Evolutionary conservation across 1,140 invertebrate genomes (phyloP), one percentile per base, ranked within the genome.

Genomic region (Zaprionus taronus): DNA sequence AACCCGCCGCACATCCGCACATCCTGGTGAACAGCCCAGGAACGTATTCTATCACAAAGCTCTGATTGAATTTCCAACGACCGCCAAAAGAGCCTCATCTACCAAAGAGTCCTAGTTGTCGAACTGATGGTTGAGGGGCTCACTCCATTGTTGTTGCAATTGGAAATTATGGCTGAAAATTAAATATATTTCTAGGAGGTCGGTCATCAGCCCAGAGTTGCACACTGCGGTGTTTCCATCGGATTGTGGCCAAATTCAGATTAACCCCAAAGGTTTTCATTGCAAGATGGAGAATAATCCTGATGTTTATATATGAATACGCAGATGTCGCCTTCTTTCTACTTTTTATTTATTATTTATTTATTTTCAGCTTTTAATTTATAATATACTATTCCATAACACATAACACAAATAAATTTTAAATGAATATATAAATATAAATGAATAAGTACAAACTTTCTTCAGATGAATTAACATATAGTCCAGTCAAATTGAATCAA

Each of bases 161-260:
- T 53, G 14, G 68, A 84, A 90, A 90, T 90, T 85, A 90, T 90
- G 85, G 79, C 72, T 77, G 65, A 24, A 80, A 90, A 85, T 90
- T 90, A 86, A 85, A 90, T 90, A 85, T 73, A 56, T 66, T 34
- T 44, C 49, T 15, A 22, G 47, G 51, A 34, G 56, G 55, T 60
- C 26, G 34, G 36, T 34, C 22, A 22, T 47, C 22, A 14, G 58
- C 56, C 55, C 49, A n/a, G 61, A 22, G 22, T 9, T 14, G 5
- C 20, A 24, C 38, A 49, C 31, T 70, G 67, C 20, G 57, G 53
- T 47, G 47, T 44, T 56, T 49, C 31, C 28, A 38, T 41, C 36
- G 26, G 34, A 56, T 63, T 71, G 67, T 5, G 49, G 49, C 14
- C 9, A 26, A 28, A 49, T 51, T 58, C 31, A 28, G 55, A 20